Evolutionary conservation across 2,797 vertebrate species (phyloP).

Genomic region (Clarias laeviceps): DNA sequence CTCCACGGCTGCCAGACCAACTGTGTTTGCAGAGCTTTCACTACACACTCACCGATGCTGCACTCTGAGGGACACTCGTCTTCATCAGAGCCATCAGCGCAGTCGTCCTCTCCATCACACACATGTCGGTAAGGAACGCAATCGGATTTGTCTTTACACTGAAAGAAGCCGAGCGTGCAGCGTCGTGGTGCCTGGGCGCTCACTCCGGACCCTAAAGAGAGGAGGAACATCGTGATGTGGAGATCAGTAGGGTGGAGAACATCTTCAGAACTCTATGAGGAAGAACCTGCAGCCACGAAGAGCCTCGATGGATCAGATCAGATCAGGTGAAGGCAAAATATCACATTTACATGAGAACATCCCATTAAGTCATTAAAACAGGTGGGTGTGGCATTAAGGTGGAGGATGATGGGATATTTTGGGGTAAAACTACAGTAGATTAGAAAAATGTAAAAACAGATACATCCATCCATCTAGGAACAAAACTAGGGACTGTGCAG

Average conservation of each 20-base stretch:
- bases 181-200: constrained; percentile 41
- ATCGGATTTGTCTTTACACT: constrained; percentile 72
- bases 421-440: not conserved
- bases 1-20: too few species aligned
- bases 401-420: not conserved
- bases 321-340: too few species aligned
- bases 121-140: constrained; percentile 76
- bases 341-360: too few species aligned
- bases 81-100: constrained; percentile 86
- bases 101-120: constrained; percentile 85
- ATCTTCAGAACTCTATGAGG: not conserved
- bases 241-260: not conserved
- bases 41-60: constrained; percentile 59
- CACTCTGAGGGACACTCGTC: constrained; percentile 70
- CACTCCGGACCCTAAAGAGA: constrained; percentile 37
- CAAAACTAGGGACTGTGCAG: too few species aligned
- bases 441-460: not conserved
- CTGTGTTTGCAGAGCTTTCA: not conserved
- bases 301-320: too few species aligned
- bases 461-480: too few species aligned
- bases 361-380: too few species aligned
- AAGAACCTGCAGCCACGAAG: too few species aligned
- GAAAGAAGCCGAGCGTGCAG: constrained; percentile 65
- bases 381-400: not conserved
- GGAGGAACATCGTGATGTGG: too few species aligned